phyloP scores from a whole-genome alignment of 2,797 vertebrate genomes.

The Phalloptychus januarius region DNA sequence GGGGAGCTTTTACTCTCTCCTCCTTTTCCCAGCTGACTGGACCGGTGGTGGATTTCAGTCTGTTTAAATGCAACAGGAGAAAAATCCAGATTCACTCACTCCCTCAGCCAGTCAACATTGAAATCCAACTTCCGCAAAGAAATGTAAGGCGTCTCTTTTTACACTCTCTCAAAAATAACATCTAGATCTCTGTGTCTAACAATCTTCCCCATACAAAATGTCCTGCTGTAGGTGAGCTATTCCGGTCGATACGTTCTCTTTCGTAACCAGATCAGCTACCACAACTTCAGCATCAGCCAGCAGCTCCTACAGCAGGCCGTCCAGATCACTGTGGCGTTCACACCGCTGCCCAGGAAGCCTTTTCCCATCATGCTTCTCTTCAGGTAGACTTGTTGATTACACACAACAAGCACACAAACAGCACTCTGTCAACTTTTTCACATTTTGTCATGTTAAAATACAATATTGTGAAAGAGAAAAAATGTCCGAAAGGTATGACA shows the following conservation, averaged over 20 bases:
- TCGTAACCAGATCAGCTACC: constrained; percentile 73
- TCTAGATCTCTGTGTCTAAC: not conserved
- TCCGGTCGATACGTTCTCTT: constrained; percentile 53
- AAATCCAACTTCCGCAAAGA: constrained; percentile 62
- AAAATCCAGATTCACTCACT: constrained; percentile 72
- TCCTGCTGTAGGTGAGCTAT: constrained; percentile 54
- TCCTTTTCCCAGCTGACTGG: constrained; percentile 64
- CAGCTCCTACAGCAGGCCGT: constrained; percentile 72
- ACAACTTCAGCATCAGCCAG: constrained; percentile 78
- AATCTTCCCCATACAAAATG: too few species aligned
- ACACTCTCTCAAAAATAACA: not conserved
- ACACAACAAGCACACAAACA: not conserved
- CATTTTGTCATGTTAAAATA: not conserved
- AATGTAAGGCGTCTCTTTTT: constrained; percentile 61
- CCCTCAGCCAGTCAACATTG: constrained; percentile 68
- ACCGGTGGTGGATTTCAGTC: constrained; percentile 70
- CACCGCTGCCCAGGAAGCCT: constrained; percentile 22
- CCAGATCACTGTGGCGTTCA: constrained; percentile 78
- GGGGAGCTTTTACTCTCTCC: not conserved
- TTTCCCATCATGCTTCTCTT: constrained; percentile 86
- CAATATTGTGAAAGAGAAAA: not conserved
- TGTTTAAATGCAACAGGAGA: constrained; percentile 80
- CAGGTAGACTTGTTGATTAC: constrained; percentile 72
- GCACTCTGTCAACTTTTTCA: not conserved
- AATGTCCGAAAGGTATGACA: not conserved